Percentiles rank a stretch among this genome's conserved stretches.
Evolutionary conservation across 2,888 invertebrate species (phyloP).

Genomic region (Fragum whitleyi): DNA sequence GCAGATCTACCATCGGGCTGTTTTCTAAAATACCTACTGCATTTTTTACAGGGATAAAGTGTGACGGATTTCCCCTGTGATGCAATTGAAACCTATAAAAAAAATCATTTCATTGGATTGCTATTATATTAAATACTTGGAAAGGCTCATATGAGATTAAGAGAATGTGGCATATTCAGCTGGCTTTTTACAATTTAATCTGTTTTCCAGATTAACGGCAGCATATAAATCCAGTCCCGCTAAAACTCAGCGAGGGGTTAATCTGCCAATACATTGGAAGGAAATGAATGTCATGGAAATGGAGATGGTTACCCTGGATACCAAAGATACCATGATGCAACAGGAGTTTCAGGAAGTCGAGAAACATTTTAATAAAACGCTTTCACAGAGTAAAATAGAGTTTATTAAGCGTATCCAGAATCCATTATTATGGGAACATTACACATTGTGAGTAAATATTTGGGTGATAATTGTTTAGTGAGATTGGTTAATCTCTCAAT

Average conservation of each 20-base stretch:
- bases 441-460: constrained; percentile 50
- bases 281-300: constrained; percentile 44
- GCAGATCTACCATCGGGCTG: too few species aligned
- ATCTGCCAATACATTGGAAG: constrained; percentile 61
- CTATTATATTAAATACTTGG: too few species aligned
- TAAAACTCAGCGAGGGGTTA: constrained; percentile 46
- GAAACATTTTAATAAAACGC: constrained; percentile 41
- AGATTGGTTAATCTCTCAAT: too few species aligned
- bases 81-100: too few species aligned
- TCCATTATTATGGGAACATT: constrained; percentile 61
- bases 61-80: too few species aligned
- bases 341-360: constrained; percentile 50
- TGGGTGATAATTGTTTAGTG: too few species aligned
- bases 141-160: too few species aligned
- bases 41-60: too few species aligned
- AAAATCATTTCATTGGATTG: too few species aligned
- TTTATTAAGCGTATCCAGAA: constrained; percentile 58
- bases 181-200: too few species aligned
- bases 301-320: constrained; percentile 35
- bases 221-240: constrained; percentile 43
- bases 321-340: constrained; percentile 23
- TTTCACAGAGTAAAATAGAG: constrained; percentile 36
- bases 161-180: too few species aligned
- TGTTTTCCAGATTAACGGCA: constrained; percentile 44
- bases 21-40: too few species aligned